Evolutionary conservation across 2,797 vertebrate species (phyloP), one percentile per base, ranked within the genome.

Genomic region (Chelon auratus): DNA sequence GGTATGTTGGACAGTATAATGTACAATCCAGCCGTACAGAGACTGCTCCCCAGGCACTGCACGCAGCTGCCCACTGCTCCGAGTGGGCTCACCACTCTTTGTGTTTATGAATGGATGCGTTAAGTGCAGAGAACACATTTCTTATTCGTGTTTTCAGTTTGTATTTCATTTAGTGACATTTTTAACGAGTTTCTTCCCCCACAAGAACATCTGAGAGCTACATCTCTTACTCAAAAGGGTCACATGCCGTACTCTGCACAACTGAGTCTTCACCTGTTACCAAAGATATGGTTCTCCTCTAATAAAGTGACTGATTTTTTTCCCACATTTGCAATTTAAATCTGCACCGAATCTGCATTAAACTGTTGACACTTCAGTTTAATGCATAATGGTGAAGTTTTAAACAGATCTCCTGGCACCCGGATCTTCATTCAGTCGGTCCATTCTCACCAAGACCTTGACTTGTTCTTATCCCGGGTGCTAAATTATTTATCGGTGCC

Each of bases 401-500:
- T n/a, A 42, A 57, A 30, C 39, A 3, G 33, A 62, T 62, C 74
- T 51, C 14, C 66, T 13, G 9, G 14, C 33, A 26, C 43, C n/a
- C 15, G 57, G 48, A 26, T 36, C 43, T 75, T 26, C 56, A 37
- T 50, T 61, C 61, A 72, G 39, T 75, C 72, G 54, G 18, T 68
- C 36, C 36, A 52, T 78, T 62, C 64, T 8, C 37, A 43, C 67
- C 26, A 2, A 78, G 70, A 84, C 76, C 80, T 78, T 71, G 77
- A 85, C 59, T 78, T 51, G 56, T 36, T 86, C 55, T 74, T 69
- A 62, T 77, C 62, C 68, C 9, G 6, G 40, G 62, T 70, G 39
- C 48, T 88, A 62, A 86, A 89, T 85, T 74, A 87, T 91, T 85
- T 65, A 88, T 62, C 62, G 50, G 36, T 68, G 61, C 63, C 62